Conservation (phyloP, 2,113 vertebrate species). For the Peromyscus maniculatus region DNA sequence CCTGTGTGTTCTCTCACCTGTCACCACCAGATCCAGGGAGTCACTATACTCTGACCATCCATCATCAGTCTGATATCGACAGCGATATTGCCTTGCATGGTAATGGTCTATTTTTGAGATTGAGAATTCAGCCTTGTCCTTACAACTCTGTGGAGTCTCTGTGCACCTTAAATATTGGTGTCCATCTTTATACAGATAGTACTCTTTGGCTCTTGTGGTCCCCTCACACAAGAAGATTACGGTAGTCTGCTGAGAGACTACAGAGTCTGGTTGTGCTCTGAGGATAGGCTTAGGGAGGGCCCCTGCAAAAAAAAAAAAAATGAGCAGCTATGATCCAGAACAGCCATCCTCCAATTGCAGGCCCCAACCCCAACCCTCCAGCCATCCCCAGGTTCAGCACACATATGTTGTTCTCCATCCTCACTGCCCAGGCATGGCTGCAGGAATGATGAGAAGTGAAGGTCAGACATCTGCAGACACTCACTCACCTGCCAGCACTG, state of each 20-base stretch:
- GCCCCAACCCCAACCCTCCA: too few relatives aligned
- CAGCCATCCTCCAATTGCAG: background rate
- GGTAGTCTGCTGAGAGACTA: background rate
- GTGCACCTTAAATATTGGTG: accelerated
- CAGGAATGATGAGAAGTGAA: background rate
- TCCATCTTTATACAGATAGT: too few relatives aligned
- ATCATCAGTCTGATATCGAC: accelerated
- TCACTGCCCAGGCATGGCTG: accelerated
- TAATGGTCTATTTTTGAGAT: too few relatives aligned
- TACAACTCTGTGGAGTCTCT: too few relatives aligned
- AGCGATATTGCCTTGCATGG: too few relatives aligned
- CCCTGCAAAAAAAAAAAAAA: background rate
- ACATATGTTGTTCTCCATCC: too few relatives aligned
- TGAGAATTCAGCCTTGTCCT: too few relatives aligned
- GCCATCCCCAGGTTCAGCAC: accelerated
- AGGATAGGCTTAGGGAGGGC: background rate
- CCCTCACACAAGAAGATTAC: background rate
- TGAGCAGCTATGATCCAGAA: too few relatives aligned
- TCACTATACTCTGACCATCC: background rate
- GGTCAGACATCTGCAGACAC: background rate
- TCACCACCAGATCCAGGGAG: background rate
- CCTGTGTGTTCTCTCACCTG: background rate
- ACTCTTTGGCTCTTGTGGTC: too few relatives aligned
- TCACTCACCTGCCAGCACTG: background rate
- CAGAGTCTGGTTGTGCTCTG: background rate